phyloP scores from a whole-genome alignment of 2,888 invertebrate genomes.

The Chromoteleia sp. region DNA sequence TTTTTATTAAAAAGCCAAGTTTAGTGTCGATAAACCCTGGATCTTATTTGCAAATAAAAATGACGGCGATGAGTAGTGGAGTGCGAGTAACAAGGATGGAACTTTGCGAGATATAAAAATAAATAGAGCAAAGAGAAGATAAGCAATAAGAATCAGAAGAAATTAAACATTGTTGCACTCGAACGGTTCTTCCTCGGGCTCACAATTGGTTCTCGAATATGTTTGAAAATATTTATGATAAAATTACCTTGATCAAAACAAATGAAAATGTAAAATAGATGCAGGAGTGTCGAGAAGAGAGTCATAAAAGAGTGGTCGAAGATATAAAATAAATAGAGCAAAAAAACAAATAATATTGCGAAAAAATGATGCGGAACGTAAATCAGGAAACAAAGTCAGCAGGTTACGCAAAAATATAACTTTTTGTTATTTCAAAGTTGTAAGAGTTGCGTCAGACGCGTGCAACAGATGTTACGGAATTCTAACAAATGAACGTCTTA shows the following conservation, averaged over 20 bases:
- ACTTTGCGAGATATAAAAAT: slow-evolving; percentile 59
- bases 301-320: slow-evolving; percentile 22
- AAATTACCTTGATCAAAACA: slow-evolving; percentile 29
- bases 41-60: slow-evolving; percentile 74
- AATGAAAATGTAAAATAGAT: slow-evolving; percentile 42
- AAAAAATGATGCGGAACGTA: slow-evolving; percentile 35
- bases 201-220: slow-evolving; percentile 12
- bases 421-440: slow-evolving; percentile 14
- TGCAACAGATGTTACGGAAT: no score
- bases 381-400: slow-evolving; percentile 42
- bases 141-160: slow-evolving; percentile 30
- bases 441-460: no score
- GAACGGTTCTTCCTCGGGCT: slow-evolving; percentile 23
- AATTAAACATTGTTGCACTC: slow-evolving; percentile 34
- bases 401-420: slow-evolving; percentile 26
- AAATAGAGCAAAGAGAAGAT: slow-evolving; percentile 67
- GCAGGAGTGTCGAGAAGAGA: slow-evolving; percentile 16
- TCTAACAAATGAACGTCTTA: no score
- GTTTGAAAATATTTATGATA: slow-evolving; percentile 26
- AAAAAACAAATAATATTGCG: slow-evolving; percentile 33
- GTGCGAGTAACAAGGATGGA: slow-evolving; percentile 22
- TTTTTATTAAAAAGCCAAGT: slow-evolving; percentile 63
- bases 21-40: slow-evolving; percentile 77
- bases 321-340: slow-evolving; percentile 66
- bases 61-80: not conserved